Evolutionary conservation across 2,797 vertebrate species (phyloP).

Genomic region (Sebastes itinus): DNA sequence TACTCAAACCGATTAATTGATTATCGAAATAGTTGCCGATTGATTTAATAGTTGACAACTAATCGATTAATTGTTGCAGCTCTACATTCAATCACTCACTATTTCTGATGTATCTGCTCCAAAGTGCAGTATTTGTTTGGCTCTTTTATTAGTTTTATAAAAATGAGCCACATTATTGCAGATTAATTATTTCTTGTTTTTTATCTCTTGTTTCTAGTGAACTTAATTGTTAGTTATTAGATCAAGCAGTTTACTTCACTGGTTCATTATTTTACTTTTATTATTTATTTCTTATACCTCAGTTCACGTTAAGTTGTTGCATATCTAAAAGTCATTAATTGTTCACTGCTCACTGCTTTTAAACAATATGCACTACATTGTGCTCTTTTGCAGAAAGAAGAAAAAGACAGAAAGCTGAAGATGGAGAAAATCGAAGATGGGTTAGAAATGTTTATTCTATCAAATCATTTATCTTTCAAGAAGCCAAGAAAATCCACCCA

Average conservation of each 20-base stretch:
- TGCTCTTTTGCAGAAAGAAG: constrained; percentile 87
- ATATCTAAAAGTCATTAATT: not conserved
- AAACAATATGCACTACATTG: not conserved
- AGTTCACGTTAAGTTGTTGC: not conserved
- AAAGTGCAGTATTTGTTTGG: not conserved
- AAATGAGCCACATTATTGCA: not conserved
- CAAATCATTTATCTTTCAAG: not conserved
- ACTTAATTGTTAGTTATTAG: not conserved
- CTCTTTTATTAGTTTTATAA: not conserved
- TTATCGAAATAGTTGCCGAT: too few relatives aligned
- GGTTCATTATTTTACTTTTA: not conserved
- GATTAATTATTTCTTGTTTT: not conserved
- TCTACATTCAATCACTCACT: not conserved
- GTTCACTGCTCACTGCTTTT: not conserved
- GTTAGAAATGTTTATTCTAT: constrained; percentile 64
- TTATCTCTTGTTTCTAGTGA: not conserved
- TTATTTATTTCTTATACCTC: not conserved
- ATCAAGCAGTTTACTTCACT: not conserved
- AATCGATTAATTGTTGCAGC: too few relatives aligned
- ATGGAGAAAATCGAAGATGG: constrained; percentile 86
- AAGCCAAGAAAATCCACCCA: not conserved
- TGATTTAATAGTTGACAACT: too few relatives aligned
- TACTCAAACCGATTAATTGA: too few relatives aligned
- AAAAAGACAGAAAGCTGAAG: constrained; percentile 88
- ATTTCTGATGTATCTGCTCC: not conserved